Base-by-base conservation (phyloP, 2,113 vertebrate species). In the Perca schrenkii region DNA sequence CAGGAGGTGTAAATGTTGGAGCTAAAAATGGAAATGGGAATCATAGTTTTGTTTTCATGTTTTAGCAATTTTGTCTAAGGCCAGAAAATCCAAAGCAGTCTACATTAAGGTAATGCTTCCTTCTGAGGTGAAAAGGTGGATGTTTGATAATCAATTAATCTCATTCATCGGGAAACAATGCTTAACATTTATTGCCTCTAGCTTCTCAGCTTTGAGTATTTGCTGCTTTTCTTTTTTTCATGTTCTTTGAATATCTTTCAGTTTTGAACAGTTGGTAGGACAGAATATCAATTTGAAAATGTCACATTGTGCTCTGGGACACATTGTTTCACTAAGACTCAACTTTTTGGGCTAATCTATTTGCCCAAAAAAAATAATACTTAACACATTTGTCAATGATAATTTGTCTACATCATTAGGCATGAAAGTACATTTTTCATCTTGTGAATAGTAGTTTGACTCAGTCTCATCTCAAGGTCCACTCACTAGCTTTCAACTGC, bases 1-100 rank as follows among this genome's bases (percentile, higher is more conserved):
- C 65, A 56, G 78, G 84, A 76, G 82, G 52, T 19, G n/a, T 4
- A 21, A 43, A 60, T 75, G 77, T 2, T 79, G 10, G 40, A 10
- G 19, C 66, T 49, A 16, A 40, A 75, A 68, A 22, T 73, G 64
- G 43, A 63, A 76, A 63, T 17, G 17, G 17, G 28, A 52, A 61
- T 19, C 6, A 15, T 1, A 21, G 22, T 36, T 54, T 67, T 46
- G 54, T 34, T 43, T 65, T 10, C 1, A 17, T 47, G 4, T 34
- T 50, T 50, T 53, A 19, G 6, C 5, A 46, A 56, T 56, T 46
- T 16, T 46, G 54, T 40, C 5, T 13, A 1, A 36, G 21, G 8
- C 3, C 36, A 63, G 5, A 43, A 43, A 43, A 11, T 11, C 40
- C 8, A 19, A 22, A 74, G 7, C 25, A 15, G 21, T 22, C 46